phyloP scores from a whole-genome alignment of 2,797 vertebrate genomes.

The Anabacerthia variegaticeps region DNA sequence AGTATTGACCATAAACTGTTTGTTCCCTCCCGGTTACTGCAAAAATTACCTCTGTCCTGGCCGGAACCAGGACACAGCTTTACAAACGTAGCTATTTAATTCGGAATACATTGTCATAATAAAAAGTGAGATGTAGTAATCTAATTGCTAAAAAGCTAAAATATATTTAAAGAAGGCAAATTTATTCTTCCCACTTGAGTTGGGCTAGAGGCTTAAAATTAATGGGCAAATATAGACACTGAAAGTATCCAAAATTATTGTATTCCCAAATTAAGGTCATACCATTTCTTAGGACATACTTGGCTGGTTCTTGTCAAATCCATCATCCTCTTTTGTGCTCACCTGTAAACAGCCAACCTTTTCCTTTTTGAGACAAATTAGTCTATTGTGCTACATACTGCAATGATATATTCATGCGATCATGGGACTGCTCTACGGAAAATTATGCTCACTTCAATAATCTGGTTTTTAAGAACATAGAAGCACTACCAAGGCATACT shows the following conservation, averaged over 20 bases:
- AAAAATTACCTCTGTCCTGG: background rate
- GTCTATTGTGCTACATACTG: no score
- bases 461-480: background rate
- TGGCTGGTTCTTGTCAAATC: background rate
- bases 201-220: background rate
- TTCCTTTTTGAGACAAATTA: background rate
- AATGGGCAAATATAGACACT: background rate
- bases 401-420: background rate
- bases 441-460: background rate
- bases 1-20: background rate
- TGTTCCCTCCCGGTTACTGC: background rate
- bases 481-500: background rate
- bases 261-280: background rate
- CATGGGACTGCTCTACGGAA: background rate
- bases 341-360: background rate
- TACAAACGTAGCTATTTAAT: constrained; percentile 31
- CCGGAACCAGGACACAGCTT: background rate
- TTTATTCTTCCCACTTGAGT: background rate
- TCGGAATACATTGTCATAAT: background rate
- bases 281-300: background rate
- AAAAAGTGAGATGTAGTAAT: constrained; percentile 35
- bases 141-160: constrained; percentile 38
- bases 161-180: background rate
- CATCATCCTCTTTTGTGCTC: background rate
- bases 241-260: background rate